phyloP scores from a whole-genome alignment of 2,113 vertebrate genomes.

The Alouatta palliata region DNA sequence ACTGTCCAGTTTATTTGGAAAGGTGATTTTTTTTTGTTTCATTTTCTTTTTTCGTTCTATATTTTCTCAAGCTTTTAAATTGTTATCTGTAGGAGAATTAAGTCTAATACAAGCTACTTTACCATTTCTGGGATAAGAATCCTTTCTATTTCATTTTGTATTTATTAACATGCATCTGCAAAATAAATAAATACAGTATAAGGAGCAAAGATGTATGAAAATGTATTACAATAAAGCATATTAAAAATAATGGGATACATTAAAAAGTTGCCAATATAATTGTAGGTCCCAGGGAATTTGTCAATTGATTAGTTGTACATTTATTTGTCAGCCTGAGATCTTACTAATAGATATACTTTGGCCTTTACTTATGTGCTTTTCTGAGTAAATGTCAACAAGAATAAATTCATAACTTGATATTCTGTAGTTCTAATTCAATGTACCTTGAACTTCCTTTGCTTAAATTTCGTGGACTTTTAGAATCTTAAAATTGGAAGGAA shows the following conservation, averaged over 20 bases:
- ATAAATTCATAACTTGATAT: not conserved
- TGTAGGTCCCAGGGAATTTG: not conserved
- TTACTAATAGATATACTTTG: not conserved
- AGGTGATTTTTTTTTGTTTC: not conserved
- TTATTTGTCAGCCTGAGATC: not conserved
- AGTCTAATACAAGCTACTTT: not conserved
- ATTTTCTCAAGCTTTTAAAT: not conserved
- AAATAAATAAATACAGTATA: not conserved
- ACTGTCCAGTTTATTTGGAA: not conserved
- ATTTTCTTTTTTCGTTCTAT: not conserved
- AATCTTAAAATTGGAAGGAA: constrained; percentile 14
- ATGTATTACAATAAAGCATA: not conserved
- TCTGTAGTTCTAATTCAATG: not conserved
- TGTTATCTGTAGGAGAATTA: not conserved
- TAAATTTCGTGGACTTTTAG: not conserved
- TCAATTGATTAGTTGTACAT: not conserved
- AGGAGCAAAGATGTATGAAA: not conserved
- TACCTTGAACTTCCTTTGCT: not conserved
- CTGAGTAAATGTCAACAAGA: not conserved
- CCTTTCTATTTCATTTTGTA: not conserved
- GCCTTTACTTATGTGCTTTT: not conserved
- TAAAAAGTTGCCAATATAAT: not conserved
- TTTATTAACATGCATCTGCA: not conserved
- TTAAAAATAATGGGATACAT: not conserved
- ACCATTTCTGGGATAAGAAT: not conserved